Evolutionary conservation across 2,888 invertebrate genomes (phyloP).

Genomic region (Drosophila mettleri): DNA sequence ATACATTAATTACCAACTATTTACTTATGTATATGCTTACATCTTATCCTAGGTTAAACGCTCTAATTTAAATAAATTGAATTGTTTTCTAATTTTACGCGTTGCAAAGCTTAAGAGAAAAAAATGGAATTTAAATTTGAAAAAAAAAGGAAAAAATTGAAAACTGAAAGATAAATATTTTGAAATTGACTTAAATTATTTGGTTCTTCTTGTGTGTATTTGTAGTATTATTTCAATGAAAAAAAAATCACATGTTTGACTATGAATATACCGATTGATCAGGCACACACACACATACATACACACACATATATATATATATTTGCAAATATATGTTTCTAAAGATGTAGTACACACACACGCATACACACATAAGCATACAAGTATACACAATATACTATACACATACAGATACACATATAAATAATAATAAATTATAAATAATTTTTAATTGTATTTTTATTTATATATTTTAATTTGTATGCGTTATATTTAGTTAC

Average conservation of each 20-base stretch:
- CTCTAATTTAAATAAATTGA: conserved; percentile 73
- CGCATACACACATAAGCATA: conserved; percentile 51
- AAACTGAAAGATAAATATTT: not conserved
- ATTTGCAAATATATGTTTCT: too few relatives aligned
- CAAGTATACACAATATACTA: conserved; percentile 42
- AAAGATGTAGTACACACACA: conserved; percentile 17
- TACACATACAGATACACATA: conserved; percentile 47
- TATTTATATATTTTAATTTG: conserved; percentile 75
- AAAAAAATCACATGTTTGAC: conserved; percentile 60
- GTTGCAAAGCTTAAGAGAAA: conserved; percentile 65
- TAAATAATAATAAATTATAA: conserved; percentile 66
- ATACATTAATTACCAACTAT: conserved; percentile 46
- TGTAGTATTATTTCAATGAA: conserved; percentile 80
- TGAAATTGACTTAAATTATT: conserved; percentile 53
- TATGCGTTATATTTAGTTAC: conserved; percentile 81
- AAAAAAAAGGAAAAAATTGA: conserved; percentile 14
- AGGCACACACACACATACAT: conserved; percentile 13
- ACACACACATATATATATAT: not conserved
- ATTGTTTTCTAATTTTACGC: conserved; percentile 81
- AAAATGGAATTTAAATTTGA: conserved; percentile 40
- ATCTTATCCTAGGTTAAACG: conserved; percentile 57
- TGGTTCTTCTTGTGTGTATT: conserved; percentile 68
- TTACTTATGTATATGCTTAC: conserved; percentile 52
- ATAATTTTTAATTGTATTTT: conserved; percentile 71
- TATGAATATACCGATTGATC: conserved; percentile 41